Percentiles rank a stretch among this genome's conserved stretches.
These are phyloP conservation scores for Brachylomia viminalis DNA, from an alignment of 2,888 invertebrate species.

Conservation along the genomic window DNA sequence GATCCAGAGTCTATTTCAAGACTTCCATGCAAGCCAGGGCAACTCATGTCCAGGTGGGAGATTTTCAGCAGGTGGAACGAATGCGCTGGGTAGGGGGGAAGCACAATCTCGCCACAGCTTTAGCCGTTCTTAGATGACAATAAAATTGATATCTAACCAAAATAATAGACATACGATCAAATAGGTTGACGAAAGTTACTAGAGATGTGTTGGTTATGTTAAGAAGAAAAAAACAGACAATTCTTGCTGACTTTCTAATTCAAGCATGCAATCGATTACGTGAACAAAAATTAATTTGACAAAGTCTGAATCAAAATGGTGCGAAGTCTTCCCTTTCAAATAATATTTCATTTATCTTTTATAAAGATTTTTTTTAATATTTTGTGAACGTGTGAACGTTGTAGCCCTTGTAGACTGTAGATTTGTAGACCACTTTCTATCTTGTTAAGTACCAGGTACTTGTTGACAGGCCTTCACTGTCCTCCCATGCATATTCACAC, in stretches of 20 bases:
- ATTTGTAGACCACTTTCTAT: neutral
- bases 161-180: neutral
- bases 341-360: neutral
- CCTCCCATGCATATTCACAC: too few relatives aligned
- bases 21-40: neutral
- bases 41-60: neutral
- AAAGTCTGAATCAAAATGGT: neutral
- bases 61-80: neutral
- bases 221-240: neutral
- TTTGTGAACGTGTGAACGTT: neutral
- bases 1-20: neutral
- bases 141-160: neutral
- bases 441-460: neutral
- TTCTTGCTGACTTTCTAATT: conserved; percentile 39
- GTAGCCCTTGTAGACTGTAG: neutral
- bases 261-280: conserved; percentile 23
- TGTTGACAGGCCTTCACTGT: neutral
- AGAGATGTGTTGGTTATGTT: neutral
- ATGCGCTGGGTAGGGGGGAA: neutral
- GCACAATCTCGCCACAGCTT: neutral
- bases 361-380: neutral
- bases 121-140: neutral
- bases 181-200: neutral
- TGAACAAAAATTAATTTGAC: neutral
- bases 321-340: neutral